phyloP scores from a whole-genome alignment of 1,140 invertebrate genomes.

The Papilio dardanus region DNA sequence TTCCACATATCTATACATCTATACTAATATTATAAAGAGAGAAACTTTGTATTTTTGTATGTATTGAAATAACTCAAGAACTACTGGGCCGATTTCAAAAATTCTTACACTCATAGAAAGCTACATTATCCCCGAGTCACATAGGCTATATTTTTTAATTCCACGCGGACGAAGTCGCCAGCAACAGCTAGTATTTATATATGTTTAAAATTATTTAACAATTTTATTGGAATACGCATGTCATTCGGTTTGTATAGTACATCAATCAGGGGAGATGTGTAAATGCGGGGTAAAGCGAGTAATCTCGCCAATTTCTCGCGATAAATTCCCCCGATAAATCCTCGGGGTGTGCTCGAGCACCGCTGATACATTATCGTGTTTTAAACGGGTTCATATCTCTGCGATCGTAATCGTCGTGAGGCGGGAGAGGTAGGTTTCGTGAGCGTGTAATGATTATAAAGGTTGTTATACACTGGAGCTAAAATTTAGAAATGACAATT shows the following conservation, averaged over 20 bases:
- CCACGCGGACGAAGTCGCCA: too few species aligned
- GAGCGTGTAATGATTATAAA: conserved; percentile 15
- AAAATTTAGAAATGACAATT: too few species aligned
- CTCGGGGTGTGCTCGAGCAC: neutral
- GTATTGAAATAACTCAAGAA: too few species aligned
- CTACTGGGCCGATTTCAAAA: too few species aligned
- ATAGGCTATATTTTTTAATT: too few species aligned
- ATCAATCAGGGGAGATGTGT: neutral
- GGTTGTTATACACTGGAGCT: neutral
- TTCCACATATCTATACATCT: too few species aligned
- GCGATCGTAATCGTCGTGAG: conserved; percentile 14
- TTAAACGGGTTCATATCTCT: conserved; percentile 34
- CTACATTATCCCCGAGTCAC: too few species aligned
- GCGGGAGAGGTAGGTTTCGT: neutral
- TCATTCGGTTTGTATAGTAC: neutral
- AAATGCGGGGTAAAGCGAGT: conserved; percentile 4
- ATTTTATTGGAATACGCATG: neutral
- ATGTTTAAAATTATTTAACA: neutral
- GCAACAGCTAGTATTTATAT: too few species aligned
- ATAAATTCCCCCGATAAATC: conserved; percentile 19
- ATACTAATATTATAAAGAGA: too few species aligned
- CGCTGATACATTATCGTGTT: conserved; percentile 28
- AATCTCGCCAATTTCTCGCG: conserved; percentile 18
- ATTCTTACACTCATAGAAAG: too few species aligned
- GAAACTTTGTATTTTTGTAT: too few species aligned